Evolutionary conservation across 2,113 vertebrate species (phyloP).

Genomic region (Notarius lentiginosus): DNA sequence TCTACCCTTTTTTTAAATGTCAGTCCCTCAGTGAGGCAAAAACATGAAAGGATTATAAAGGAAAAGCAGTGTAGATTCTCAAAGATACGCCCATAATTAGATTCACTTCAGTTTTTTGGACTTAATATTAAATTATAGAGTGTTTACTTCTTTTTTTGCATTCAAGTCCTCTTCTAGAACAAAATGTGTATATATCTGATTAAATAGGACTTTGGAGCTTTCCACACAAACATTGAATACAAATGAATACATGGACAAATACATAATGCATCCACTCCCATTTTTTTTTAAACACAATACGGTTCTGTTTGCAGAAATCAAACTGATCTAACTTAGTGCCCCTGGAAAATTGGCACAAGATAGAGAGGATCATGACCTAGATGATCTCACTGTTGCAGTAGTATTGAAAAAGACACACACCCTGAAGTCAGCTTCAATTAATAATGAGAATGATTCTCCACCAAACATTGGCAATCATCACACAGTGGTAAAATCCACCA

Average conservation of each 20-base stretch:
- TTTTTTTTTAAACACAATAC: neutral
- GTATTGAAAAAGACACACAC: slow-evolving; percentile 19
- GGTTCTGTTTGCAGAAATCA: neutral
- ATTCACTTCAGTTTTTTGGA: slow-evolving; percentile 64
- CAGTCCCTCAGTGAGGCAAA: slow-evolving; percentile 78
- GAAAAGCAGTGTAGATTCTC: slow-evolving; percentile 78
- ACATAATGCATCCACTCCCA: neutral
- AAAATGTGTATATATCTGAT: slow-evolving; percentile 3
- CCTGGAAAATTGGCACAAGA: neutral
- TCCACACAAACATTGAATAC: neutral
- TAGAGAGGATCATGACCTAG: neutral
- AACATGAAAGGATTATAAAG: slow-evolving; percentile 71
- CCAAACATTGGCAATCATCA: neutral
- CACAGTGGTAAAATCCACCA: neutral
- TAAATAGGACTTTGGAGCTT: neutral
- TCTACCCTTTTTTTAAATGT: slow-evolving; percentile 63
- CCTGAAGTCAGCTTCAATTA: slow-evolving; percentile 13
- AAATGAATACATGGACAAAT: neutral
- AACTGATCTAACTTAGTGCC: neutral
- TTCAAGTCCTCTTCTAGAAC: slow-evolving; percentile 20
- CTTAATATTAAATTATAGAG: slow-evolving; percentile 58
- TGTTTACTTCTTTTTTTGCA: slow-evolving; percentile 48
- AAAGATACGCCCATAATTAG: slow-evolving; percentile 85
- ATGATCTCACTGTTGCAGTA: slow-evolving; percentile 29
- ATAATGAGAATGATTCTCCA: slow-evolving; percentile 20